phyloP scores from a whole-genome alignment of 2,888 invertebrate species.

The Nomada fabriciana region DNA sequence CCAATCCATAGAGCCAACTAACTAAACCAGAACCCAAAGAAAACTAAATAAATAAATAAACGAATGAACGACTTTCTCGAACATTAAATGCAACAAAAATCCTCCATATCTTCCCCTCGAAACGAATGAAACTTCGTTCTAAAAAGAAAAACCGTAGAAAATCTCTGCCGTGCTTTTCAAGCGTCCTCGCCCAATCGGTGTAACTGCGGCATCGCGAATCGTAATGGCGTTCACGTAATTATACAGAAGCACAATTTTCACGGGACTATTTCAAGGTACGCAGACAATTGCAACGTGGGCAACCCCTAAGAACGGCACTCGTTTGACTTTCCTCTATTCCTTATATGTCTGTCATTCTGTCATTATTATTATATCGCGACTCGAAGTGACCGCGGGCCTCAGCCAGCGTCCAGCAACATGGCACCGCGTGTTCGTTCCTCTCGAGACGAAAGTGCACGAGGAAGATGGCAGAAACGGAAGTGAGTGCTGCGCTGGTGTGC shows the following conservation, averaged over 20 bases:
- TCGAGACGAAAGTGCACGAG: background rate
- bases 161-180: background rate
- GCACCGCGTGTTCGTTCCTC: conserved; percentile 13
- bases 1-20: no score
- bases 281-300: background rate
- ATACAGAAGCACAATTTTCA: background rate
- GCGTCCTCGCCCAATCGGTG: background rate
- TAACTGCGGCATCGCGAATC: no score
- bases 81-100: background rate
- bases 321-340: no score
- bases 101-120: background rate
- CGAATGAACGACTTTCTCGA: background rate
- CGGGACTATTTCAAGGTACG: background rate
- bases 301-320: background rate
- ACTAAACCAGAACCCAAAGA: background rate
- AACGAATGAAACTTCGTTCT: no score
- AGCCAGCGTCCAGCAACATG: conserved; percentile 58
- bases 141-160: no score
- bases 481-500: conserved; percentile 57
- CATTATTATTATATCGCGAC: background rate
- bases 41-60: background rate
- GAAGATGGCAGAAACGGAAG: conserved; percentile 38
- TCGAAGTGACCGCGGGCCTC: conserved; percentile 8
- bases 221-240: background rate
- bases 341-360: no score